Evolutionary conservation across 2,797 vertebrate species (phyloP), one percentile per base, ranked within the genome.

Genomic region (Megalops cyprinoides): DNA sequence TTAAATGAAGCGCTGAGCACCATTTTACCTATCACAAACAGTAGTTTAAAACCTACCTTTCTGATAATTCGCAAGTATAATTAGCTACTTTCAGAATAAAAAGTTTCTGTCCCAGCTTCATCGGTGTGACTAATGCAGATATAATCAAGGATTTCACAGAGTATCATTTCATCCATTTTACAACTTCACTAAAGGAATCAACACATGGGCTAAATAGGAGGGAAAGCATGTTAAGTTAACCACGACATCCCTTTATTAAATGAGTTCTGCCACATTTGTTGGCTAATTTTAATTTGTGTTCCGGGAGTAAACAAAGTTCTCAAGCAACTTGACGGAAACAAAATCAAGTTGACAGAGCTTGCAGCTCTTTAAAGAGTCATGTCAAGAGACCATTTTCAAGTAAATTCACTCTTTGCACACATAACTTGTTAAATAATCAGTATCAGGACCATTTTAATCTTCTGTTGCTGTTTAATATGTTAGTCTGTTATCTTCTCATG

Each of bases 281-380:
- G 62, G 83, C 85, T 87, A 88, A 88, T 90, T 90, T 88, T 85
- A 87, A 84, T 83, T 82, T 84, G 89, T 85, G 86, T 86, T 74
- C 87, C 60, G 91, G 91, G n/a, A 92, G 92, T 91, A 93, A 92
- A 93, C 89, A 89, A 82, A 85, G 87, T 82, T 84, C 87, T 86
- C 79, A 79, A 89, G 88, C 74, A 84, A 60, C 80, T 83, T 80
- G 87, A 88, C 81, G 69, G 77, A 85, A 77, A 87, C 87, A 87
- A 89, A 90, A 90, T 88, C 81, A 89, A 65, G 31, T 34, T 78
- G 12, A 49, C 12, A 87, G 83, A 86, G 86, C 83, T 76, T 85
- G 85, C 81, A 91, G 87, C 85, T 90, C 87, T 86, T 90, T 91
- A 90, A 89, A 88, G 87, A 92, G 81, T 86, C 78, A 82, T 79